Evolutionary conservation across 2,888 invertebrate genomes (phyloP), one percentile per base, ranked within the genome.

Genomic region (Yponomeuta evonymella): DNA sequence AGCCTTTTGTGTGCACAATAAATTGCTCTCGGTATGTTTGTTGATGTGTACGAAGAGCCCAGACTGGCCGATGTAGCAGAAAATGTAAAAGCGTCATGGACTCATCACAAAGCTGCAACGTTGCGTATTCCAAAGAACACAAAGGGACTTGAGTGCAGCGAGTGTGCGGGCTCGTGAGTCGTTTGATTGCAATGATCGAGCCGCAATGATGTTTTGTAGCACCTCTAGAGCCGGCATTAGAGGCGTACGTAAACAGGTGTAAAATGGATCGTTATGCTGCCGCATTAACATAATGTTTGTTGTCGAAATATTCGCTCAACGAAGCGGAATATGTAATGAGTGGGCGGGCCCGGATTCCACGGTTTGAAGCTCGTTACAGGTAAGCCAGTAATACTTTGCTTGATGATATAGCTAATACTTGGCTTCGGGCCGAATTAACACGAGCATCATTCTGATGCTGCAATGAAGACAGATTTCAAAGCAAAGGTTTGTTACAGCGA

Each of bases 231-330:
- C 48, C 8, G 48, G 70, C 70, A 48, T 85, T 82, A 85, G 84
- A 79, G 82, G 79, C 82, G 79, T 85, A 87, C 86, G 86, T 88
- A 89, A 88, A 89, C 89, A 89, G 88, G 89, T 89, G 88, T 87
- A 89, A 87, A 89, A 87, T 84, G 83, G 85, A 86, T 86, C 86
- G 85, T 88, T 88, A 87, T 84, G 83, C 82, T 85, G 82, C 81
- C 79, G 80, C 83, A 90, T 90, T 90, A 89, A 82, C 90, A 90
- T 90, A 89, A 89, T 88, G 88, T 89, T 89, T 88, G 88, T 86
- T 87, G 88, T 88, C 87, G 86, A 88, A 89, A 89, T 89, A 88
- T 89, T 88, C 87, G 85, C 87, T 81, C 81, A 80, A 78, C 80
- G 79, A 84, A 87, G 84, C 85, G 79, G 88, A 89, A 88, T 89